Conservation (phyloP, 2,888 invertebrate genomes). For the Cephus pulcher region DNA sequence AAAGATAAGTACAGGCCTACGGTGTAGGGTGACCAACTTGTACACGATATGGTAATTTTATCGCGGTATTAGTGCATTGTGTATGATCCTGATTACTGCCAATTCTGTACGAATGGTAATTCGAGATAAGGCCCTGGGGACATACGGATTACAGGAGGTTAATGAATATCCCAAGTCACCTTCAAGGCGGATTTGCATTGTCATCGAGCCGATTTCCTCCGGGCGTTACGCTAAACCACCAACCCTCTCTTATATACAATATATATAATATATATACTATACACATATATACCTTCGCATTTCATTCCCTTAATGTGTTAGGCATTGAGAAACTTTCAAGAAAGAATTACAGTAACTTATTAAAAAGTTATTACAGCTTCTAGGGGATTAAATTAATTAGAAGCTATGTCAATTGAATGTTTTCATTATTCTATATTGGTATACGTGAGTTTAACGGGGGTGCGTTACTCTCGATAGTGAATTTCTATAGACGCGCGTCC, state of each 20-base stretch:
- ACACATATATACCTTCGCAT: not conserved
- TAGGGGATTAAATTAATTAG: not conserved
- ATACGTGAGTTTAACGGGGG: too few species aligned
- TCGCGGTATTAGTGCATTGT: conserved; percentile 49
- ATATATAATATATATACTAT: too few species aligned
- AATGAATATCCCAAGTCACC: conserved; percentile 17
- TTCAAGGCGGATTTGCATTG: conserved; percentile 8
- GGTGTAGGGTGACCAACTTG: conserved; percentile 26
- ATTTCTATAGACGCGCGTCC: not conserved
- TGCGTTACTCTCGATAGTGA: not conserved
- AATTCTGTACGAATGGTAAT: conserved; percentile 41
- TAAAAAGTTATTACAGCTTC: not conserved
- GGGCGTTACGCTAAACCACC: conserved; percentile 4
- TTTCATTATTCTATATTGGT: too few species aligned
- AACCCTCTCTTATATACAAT: not conserved
- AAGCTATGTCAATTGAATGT: not conserved
- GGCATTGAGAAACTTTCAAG: not conserved
- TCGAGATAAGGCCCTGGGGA: conserved; percentile 32
- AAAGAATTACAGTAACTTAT: not conserved
- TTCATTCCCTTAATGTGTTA: not conserved
- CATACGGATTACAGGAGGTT: conserved; percentile 28
- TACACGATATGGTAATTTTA: conserved; percentile 44
- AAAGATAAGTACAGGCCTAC: conserved; percentile 18
- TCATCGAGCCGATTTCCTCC: not conserved
- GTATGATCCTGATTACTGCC: conserved; percentile 47